Percentiles rank a stretch among this genome's conserved stretches.
Evolutionary conservation across 2,888 invertebrate species (phyloP).

Genomic region (Synergus gifuensis): DNA sequence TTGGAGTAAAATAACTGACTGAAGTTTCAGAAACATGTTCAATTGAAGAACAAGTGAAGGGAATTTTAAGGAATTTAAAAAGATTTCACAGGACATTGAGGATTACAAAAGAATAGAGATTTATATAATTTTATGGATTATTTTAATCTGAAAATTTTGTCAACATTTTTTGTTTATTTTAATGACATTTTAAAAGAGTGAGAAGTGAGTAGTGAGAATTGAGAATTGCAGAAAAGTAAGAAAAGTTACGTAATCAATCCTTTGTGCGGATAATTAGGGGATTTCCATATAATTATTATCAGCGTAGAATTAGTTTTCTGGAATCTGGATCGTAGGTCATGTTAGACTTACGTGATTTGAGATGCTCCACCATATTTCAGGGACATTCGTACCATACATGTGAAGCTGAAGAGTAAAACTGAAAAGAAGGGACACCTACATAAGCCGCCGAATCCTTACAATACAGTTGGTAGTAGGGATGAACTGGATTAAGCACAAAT

Average conservation of each 20-base stretch:
- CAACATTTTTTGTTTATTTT: too few species aligned
- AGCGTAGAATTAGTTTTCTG: background rate
- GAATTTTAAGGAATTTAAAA: too few species aligned
- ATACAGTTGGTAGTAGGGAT: slow-evolving; percentile 45
- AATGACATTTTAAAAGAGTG: too few species aligned
- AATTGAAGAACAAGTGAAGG: too few species aligned
- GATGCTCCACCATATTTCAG: slow-evolving; percentile 55
- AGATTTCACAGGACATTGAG: too few species aligned
- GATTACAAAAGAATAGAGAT: too few species aligned
- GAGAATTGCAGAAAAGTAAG: too few species aligned
- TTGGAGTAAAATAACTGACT: too few species aligned
- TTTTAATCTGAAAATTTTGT: too few species aligned
- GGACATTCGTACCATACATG: slow-evolving; percentile 48
- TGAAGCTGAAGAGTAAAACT: slow-evolving; percentile 55
- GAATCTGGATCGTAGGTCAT: background rate
- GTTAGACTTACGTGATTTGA: slow-evolving; percentile 56
- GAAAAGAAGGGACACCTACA: slow-evolving; percentile 58
- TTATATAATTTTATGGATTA: too few species aligned
- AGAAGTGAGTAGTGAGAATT: too few species aligned
- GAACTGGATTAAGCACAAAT: slow-evolving; percentile 70
- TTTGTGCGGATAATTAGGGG: background rate
- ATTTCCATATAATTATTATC: background rate
- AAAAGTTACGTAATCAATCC: background rate
- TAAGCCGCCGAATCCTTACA: slow-evolving; percentile 69
- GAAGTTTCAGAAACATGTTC: too few species aligned